A percentile compares a stretch with the other conserved stretches of the same genome.
Conservation (phyloP, 2,888 invertebrate species). For the Drosophila mulleri region DNA sequence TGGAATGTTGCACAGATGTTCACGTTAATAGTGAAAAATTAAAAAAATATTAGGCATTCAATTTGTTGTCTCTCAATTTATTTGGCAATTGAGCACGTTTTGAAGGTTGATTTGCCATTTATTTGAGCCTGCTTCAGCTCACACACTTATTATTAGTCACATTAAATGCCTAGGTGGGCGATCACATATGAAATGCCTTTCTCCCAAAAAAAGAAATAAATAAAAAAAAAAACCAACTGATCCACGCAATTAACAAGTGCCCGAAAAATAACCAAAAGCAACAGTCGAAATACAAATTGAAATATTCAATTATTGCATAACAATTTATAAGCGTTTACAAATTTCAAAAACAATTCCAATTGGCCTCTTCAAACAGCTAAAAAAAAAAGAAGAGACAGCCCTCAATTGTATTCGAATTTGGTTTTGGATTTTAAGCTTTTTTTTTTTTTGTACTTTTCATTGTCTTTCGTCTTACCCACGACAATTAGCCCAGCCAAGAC, state of each 20-base stretch:
- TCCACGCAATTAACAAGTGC: conserved; percentile 61
- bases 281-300: conserved; percentile 12
- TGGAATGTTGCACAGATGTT: conserved; percentile 74
- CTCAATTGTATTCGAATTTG: conserved; percentile 41
- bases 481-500: conserved; percentile 58
- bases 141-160: conserved; percentile 49
- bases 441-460: neutral
- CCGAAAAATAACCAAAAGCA: conserved; percentile 1
- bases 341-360: conserved; percentile 40
- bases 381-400: conserved; percentile 9
- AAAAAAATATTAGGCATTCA: conserved; percentile 33
- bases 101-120: conserved; percentile 56
- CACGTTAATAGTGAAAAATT: conserved; percentile 34
- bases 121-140: conserved; percentile 41
- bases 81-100: conserved; percentile 60
- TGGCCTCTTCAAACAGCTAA: conserved; percentile 38
- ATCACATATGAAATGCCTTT: conserved; percentile 49
- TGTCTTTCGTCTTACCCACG: conserved; percentile 55
- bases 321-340: conserved; percentile 30
- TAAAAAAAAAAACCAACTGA: conserved; percentile 15
- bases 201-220: conserved; percentile 31
- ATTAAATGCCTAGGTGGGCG: neutral
- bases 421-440: conserved; percentile 20
- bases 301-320: conserved; percentile 63
- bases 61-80: conserved; percentile 47